Conservation (phyloP, 2,113 vertebrate species). For the Aegithalos caudatus region DNA sequence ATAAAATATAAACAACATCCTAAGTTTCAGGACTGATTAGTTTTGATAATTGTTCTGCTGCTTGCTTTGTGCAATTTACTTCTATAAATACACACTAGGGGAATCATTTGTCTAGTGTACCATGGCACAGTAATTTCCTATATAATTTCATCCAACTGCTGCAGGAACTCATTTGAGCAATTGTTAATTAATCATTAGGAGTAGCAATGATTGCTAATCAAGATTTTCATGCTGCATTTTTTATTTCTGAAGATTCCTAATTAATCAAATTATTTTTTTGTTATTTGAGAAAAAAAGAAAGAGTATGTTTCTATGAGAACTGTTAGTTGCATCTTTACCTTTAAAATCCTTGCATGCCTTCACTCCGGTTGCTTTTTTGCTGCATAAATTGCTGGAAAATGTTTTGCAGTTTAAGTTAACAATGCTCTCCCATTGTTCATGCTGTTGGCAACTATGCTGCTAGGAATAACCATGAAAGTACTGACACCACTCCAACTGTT, state of each 20-base stretch:
- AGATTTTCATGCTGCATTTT: conserved; percentile 43
- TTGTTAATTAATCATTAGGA: conserved; percentile 70
- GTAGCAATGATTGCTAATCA: conserved; percentile 66
- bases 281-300: not conserved
- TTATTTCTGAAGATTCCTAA: conserved; percentile 13
- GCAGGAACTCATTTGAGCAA: conserved; percentile 61
- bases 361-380: not conserved
- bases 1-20: conserved; percentile 53
- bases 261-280: conserved; percentile 60
- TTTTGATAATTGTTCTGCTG: conserved; percentile 53
- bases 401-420: conserved; percentile 4
- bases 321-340: not conserved
- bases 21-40: conserved; percentile 43
- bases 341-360: conserved; percentile 7
- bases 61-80: conserved; percentile 48
- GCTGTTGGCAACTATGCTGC: not conserved
- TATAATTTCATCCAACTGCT: conserved; percentile 67
- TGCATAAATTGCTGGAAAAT: conserved; percentile 40
- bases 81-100: conserved; percentile 10
- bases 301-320: not conserved
- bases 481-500: not conserved
- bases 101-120: conserved; percentile 52
- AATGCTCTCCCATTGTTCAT: not conserved
- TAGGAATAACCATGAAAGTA: not conserved
- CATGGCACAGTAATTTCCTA: conserved; percentile 54